phyloP scores from a whole-genome alignment of 2,113 vertebrate species.

The Pycnonotus jocosus region DNA sequence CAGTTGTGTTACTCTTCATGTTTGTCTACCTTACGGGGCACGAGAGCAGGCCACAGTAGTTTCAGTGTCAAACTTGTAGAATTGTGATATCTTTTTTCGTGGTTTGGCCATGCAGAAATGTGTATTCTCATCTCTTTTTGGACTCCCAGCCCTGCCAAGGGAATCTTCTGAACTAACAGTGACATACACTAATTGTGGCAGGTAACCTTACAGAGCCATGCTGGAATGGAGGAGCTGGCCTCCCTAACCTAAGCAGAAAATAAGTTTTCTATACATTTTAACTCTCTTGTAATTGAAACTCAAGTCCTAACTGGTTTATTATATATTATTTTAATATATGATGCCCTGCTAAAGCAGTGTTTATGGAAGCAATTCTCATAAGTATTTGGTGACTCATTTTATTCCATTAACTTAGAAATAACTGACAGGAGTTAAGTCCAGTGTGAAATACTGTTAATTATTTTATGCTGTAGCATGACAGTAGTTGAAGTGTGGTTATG shows the following conservation, averaged over 20 bases:
- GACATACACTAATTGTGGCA: not conserved
- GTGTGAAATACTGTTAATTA: not conserved
- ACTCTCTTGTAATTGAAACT: not conserved
- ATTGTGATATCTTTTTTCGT: not conserved
- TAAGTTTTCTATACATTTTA: not conserved
- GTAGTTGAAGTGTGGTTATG: not conserved
- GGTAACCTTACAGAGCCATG: not conserved
- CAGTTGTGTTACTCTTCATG: not conserved
- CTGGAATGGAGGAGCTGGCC: not conserved
- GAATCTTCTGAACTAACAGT: not conserved
- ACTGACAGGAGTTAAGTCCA: not conserved
- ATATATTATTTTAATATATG: not conserved
- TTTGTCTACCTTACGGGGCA: not conserved
- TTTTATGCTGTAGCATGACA: not conserved
- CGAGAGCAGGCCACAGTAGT: accelerated
- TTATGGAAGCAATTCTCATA: not conserved
- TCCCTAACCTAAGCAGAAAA: not conserved
- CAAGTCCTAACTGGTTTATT: not conserved
- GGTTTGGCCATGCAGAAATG: not conserved
- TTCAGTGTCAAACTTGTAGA: not conserved
- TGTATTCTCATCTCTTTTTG: not conserved
- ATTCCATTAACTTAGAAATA: not conserved
- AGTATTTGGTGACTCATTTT: not conserved
- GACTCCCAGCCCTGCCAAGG: not conserved
- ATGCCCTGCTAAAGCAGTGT: not conserved